Evolutionary conservation across 2,797 vertebrate species (phyloP).

Genomic region (Sebastiscus albofasciatus): DNA sequence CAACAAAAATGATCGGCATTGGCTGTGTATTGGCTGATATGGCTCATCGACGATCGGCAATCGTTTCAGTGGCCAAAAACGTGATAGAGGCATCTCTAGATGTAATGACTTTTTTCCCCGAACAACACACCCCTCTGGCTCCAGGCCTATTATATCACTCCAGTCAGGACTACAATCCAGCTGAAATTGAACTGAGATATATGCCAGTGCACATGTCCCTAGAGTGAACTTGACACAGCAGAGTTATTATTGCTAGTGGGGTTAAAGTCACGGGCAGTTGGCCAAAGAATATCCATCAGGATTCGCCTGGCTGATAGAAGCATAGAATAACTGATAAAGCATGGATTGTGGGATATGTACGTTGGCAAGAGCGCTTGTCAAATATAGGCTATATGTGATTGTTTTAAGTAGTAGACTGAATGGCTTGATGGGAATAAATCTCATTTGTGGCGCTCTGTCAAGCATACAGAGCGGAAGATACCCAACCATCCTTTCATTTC

Average conservation of each 20-base stretch:
- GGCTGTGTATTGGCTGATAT: background rate
- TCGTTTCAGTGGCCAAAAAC: background rate
- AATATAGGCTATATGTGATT: slow-evolving; percentile 49
- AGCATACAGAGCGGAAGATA: slow-evolving; percentile 53
- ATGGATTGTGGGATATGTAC: slow-evolving; percentile 13
- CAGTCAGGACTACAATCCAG: slow-evolving; percentile 2
- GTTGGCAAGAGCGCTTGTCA: slow-evolving; percentile 16
- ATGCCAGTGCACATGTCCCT: slow-evolving; percentile 2
- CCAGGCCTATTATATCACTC: background rate
- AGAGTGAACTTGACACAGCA: slow-evolving; percentile 26
- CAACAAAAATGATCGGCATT: background rate
- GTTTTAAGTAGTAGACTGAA: slow-evolving; percentile 56
- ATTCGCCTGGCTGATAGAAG: slow-evolving; percentile 29
- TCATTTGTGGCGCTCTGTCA: slow-evolving; percentile 50
- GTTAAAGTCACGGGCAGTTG: slow-evolving; percentile 37
- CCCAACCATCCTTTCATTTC: slow-evolving; percentile 42
- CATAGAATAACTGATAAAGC: slow-evolving; percentile 22
- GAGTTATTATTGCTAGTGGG: slow-evolving; percentile 28
- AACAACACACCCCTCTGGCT: background rate
- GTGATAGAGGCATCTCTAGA: background rate
- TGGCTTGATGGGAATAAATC: slow-evolving; percentile 59
- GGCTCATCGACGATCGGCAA: background rate
- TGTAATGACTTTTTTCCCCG: background rate
- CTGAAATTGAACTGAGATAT: slow-evolving; percentile 21
- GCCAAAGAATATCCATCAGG: slow-evolving; percentile 31